These are phyloP conservation scores for Syngnathus acus DNA, from an alignment of 2,797 vertebrate species.

Conservation along the genomic window DNA sequence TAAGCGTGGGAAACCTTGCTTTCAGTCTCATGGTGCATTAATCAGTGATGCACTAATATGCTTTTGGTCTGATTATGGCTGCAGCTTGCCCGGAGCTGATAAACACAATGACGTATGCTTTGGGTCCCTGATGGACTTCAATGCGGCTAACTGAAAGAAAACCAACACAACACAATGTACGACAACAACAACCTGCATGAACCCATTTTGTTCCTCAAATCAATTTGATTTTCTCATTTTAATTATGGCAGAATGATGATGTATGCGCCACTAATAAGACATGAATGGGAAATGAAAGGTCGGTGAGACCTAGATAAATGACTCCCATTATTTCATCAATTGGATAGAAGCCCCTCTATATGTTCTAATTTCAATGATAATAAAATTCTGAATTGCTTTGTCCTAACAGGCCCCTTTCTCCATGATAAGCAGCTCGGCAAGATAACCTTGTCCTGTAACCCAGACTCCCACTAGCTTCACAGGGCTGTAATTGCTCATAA, in stretches of 20 bases:
- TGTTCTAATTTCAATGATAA: constrained; percentile 87
- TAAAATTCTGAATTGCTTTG: constrained; percentile 81
- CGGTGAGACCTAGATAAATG: constrained; percentile 78
- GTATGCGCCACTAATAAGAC: constrained; percentile 78
- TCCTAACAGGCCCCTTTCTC: constrained; percentile 69
- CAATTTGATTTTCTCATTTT: constrained; percentile 75
- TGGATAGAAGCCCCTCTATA: constrained; percentile 78
- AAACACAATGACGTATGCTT: constrained; percentile 52
- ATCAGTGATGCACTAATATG: constrained; percentile 53
- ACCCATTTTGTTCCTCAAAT: constrained; percentile 46
- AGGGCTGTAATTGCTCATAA: constrained; percentile 58
- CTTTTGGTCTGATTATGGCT: constrained; percentile 52
- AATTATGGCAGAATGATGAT: constrained; percentile 79
- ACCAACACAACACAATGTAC: constrained; percentile 42
- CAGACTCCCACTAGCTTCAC: constrained; percentile 49
- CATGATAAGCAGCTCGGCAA: constrained; percentile 74
- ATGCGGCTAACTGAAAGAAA: constrained; percentile 29
- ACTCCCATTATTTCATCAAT: constrained; percentile 80
- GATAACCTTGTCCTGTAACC: constrained; percentile 78
- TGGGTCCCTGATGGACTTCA: constrained; percentile 38
- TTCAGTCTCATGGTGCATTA: constrained; percentile 43
- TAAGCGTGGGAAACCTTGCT: constrained; percentile 45
- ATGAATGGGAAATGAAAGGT: constrained; percentile 82
- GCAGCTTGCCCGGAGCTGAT: constrained; percentile 50
- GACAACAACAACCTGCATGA: constrained; percentile 41